phyloP scores from a whole-genome alignment of 2,888 invertebrate species.

The Ophion costatus region DNA sequence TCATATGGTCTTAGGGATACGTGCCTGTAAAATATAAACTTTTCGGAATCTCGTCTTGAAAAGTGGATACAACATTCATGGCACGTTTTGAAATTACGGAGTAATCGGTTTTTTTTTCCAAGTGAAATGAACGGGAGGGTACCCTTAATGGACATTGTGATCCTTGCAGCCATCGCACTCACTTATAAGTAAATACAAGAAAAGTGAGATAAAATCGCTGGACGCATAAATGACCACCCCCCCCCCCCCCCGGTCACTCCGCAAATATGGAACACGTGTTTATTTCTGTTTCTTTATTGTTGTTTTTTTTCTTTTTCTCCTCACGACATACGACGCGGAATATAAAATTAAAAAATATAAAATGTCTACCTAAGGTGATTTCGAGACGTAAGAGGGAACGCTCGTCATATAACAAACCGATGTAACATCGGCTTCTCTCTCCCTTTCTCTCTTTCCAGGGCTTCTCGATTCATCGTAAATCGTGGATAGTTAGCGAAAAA shows the following conservation, averaged over 20 bases:
- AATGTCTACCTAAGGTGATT: constrained; percentile 67
- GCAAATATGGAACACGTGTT: neutral
- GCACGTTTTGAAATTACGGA: too few species aligned
- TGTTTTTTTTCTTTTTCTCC: constrained; percentile 50
- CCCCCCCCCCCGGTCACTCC: neutral
- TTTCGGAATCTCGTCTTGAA: too few species aligned
- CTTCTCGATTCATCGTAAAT: constrained; percentile 17
- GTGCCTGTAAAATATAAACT: too few species aligned
- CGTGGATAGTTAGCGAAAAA: constrained; percentile 1
- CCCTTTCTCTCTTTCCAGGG: constrained; percentile 35
- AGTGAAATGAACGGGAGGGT: neutral
- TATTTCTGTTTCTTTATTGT: constrained; percentile 17
- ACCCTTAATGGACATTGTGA: neutral
- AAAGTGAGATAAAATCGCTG: too few species aligned
- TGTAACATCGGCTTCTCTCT: constrained; percentile 37
- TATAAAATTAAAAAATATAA: constrained; percentile 71
- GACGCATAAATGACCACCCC: neutral
- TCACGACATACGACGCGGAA: constrained; percentile 61
- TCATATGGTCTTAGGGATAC: too few species aligned
- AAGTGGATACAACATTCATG: too few species aligned
- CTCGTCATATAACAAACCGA: constrained; percentile 15
- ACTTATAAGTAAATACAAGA: neutral
- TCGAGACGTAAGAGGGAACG: constrained; percentile 51
- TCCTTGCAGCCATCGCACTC: neutral
- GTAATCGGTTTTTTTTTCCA: too few species aligned